Base-by-base conservation (phyloP, 2,113 vertebrate genomes). In the Butorides virescens region DNA sequence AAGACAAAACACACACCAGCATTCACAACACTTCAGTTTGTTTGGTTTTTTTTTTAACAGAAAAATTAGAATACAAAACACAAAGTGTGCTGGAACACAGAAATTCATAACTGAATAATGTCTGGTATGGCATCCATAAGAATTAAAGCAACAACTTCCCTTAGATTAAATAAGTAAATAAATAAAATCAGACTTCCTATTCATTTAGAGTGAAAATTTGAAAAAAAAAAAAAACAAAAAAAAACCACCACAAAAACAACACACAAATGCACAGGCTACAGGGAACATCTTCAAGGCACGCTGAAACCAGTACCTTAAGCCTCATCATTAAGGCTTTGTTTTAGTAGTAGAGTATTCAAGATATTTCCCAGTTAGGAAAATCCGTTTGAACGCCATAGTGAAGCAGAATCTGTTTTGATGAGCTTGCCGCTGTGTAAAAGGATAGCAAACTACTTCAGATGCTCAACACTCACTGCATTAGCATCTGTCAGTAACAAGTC, bases 301-400 rank as follows among this genome's bases (percentile, higher is more conserved):
- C 9, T 23, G n/a, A 81, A 82, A 26, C 18, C 13, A 1, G 12
- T 36, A 47, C 15, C 59, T 50, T 47, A 32, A 77, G 30, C 20
- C 26, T 53, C 30, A 23, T 18, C 10, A 8, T 32, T 61, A 37
- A 49, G 25, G 52, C 21, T 83, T 34, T 53, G 58, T 21, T 87
- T 73, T 36, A 84, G 42, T 32, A n/a, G 6, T 5, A 49, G 15
- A 62, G 32, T 36, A 55, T 27, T 47, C 13, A 20, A 39, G 30
- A 4, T 27, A 37, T 10, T 42, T 26, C 36, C 42, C 49, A 32
- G n/a, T 55, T n/a, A 7, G 8, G 37, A 59, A 56, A 88, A 62
- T 3, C 21, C 11, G 42, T 52, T 61, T 9, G 0, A 74, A 59
- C 3, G 32, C 32, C 22, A 3, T 0, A 39, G 50, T 15, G 20